Base-by-base conservation (phyloP, 2,113 vertebrate species). In the Poeciliopsis occidentalis region DNA sequence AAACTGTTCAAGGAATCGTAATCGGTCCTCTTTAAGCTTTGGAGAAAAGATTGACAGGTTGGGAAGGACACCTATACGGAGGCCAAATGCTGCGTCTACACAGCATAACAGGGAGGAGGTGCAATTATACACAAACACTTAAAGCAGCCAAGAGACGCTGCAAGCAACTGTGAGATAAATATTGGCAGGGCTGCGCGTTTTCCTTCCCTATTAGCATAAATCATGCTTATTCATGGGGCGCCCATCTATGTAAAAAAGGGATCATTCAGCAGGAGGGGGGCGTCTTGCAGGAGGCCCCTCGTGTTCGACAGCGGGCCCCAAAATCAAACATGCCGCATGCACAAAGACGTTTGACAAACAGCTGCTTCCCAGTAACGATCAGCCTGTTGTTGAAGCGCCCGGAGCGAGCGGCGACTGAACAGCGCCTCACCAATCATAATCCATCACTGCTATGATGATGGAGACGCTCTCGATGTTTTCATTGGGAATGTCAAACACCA, bases 401-500 rank as follows among this genome's bases (percentile, higher is more conserved):
- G 12, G 31, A 65, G 75, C 51, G 64, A 15, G 80, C 69, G 24
- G 1, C 32, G 1, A 10, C 39, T 30, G 47, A 63, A 83, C 22
- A 71, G 76, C 51, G 41, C 47, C 69, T 47, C 92, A 98, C 97
- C 97, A 97, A 81, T 98, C 97, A 6, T 97, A 98, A 88, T 98
- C 97, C 89, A 98, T 96, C 87, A 98, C 96, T 0, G 97, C 96
- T 17, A 97, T 95, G 87, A 97, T 91, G 83, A 98, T 93, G 78
- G 94, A 95, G 64, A 98, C 95, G 0, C 91, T 96, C 80, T 98
- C 96, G 66, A 97, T 96, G 71, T 96, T 97, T 89, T 97, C 96
- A 0, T 96, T 96, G 57, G 96, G 96, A 79, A 98, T 96, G 87
- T 98, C 97, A 71, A 97, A 98, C 79, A 97, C 96, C 57, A 97